These are phyloP conservation scores for Trachelus stipa DNA, from an alignment of 2,888 invertebrate genomes.

Conservation along the genomic window DNA sequence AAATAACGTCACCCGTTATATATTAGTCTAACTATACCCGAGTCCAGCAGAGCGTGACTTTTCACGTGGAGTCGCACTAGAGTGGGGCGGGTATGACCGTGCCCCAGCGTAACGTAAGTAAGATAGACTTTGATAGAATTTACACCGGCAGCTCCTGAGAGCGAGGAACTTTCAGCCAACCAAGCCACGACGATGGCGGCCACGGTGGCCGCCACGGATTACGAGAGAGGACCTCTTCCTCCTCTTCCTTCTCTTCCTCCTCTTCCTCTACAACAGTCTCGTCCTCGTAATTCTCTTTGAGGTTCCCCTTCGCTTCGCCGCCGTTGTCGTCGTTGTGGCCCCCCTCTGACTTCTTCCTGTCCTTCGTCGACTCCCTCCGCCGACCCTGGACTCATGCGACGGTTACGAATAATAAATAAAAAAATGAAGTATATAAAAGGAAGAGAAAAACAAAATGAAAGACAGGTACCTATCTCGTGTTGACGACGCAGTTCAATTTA, in stretches of 20 bases:
- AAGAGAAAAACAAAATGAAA: not conserved
- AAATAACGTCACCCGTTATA: constrained; percentile 29
- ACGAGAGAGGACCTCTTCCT: constrained; percentile 35
- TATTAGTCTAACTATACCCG: constrained; percentile 41
- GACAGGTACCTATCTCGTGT: not conserved
- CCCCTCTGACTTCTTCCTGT: constrained; percentile 28
- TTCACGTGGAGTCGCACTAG: constrained; percentile 53
- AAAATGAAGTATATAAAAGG: not conserved
- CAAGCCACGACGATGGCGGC: constrained; percentile 33
- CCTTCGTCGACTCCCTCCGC: constrained; percentile 11
- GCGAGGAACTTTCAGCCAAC: constrained; percentile 34
- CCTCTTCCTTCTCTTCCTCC: constrained; percentile 27
- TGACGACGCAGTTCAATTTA: constrained; percentile 6
- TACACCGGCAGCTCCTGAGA: constrained; percentile 39
- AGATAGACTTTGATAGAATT: constrained; percentile 54
- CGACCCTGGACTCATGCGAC: not conserved
- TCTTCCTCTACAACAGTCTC: not conserved
- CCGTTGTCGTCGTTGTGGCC: not conserved
- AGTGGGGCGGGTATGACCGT: constrained; percentile 40
- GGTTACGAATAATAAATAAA: constrained; percentile 3
- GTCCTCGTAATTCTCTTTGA: constrained; percentile 20
- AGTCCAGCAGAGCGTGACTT: constrained; percentile 58
- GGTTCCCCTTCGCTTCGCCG: constrained; percentile 9
- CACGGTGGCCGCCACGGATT: constrained; percentile 35
- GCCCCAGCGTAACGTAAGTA: constrained; percentile 35